Evolutionary conservation across 1,140 invertebrate species (phyloP), one percentile per base, ranked within the genome.

Genomic region (Drosophila repletoides): DNA sequence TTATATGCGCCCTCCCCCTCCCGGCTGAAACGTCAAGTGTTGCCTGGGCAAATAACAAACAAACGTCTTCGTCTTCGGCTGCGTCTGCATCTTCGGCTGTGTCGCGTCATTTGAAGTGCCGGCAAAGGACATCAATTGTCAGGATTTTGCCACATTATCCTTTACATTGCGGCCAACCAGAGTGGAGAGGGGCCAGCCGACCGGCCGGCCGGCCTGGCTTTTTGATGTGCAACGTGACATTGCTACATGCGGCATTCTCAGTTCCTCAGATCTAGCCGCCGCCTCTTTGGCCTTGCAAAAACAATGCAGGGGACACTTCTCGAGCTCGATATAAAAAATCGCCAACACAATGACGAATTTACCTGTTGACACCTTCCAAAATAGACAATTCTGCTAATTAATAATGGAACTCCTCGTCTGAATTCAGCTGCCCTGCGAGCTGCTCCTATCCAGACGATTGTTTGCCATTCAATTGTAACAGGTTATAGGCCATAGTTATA

Each of bases 111-210:
- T 84, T 84, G 75, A 84, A 86, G 79, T 84, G 79, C 66, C 80
- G 66, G 33, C 80, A 51, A 58, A 79, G 80, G 71, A 83, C 64
- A 73, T 43, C 80, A 61, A 80, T 86, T 87, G 81, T 86, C 58
- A 68, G 76, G 81, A 86, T 87, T 87, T 86, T 76, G 81, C 81
- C 76, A 86, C 81, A 87, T 87, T 86, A 86, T 87, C 81, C 81
- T 87, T 86, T 81, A 60, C 38, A 72, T 76, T 81, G 77, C 48
- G 77, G 61, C 70, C 33, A 53, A 36, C 36, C 17, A 22, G 24
- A 36, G 15, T n/a, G n/a, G n/a, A n/a, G n/a, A n/a, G n/a, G n/a
- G n/a, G n/a, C n/a, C n/a, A n/a, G n/a, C n/a, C n/a, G n/a, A n/a
- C n/a, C 43, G 65, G 41, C 58, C 22, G 26, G 63, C 55, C 71